Evolutionary conservation across 2,888 invertebrate species (phyloP), one percentile per base, ranked within the genome.

Genomic region (Allygus modestus): DNA sequence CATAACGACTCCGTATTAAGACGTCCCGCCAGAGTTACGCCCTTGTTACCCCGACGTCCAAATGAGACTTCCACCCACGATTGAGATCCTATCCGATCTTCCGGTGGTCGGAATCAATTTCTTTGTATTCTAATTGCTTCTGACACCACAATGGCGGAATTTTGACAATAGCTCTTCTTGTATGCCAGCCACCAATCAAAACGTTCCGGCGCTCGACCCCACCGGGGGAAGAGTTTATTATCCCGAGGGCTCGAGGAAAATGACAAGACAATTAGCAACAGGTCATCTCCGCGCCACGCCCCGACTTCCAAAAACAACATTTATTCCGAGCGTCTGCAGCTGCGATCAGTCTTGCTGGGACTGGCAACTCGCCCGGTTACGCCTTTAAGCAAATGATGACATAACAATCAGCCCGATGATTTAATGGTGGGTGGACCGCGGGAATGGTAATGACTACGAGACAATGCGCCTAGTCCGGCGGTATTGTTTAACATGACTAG

Each of bases 81-180:
- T 77, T 46, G 75, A 77, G 75, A 77, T 77, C 28, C 43, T 46
- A 77, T 77, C 75, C 73, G 37, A 28, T n/a, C 20, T 43, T 46
- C 43, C 46, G 75, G 75, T 77, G 75, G 75, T 77, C 75, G 75
- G 37, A 79, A 43, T 79, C 79, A 79, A 79, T 79, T 79, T 33
- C 79, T 79, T 79, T 79, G 79, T 79, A 79, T 79, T 79, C 79
- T 79, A 79, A 79, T 79, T 20, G 79, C 58, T 79, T n/a, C 58
- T 79, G 79, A 79, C 79, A 58, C 79, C 58, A 79, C 79, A 79
- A 79, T 79, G 79, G 58, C 58, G 79, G 79, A 58, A 26, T 79
- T 79, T 28, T 1, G 58, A 79, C 79, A 46, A 37, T 37, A 54
- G 33, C 73, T 41, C 41, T 41, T 54, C 58, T 33, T 46, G 43